phyloP scores from a whole-genome alignment of 1,140 invertebrate species.

The Eubasilissa regina region DNA sequence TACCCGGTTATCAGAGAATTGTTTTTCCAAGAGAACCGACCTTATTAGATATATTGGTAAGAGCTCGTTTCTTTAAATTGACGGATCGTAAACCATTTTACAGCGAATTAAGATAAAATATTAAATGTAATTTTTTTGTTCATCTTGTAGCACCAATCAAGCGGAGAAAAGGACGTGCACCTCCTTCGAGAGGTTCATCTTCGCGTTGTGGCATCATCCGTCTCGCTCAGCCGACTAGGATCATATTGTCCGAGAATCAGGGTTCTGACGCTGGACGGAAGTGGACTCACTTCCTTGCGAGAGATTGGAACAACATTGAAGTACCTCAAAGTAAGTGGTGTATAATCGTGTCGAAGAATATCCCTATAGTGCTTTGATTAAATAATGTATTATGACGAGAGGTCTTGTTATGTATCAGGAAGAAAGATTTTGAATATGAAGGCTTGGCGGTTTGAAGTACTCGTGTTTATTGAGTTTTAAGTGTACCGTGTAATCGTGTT shows the following conservation, averaged over 20 bases:
- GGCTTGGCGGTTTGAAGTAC: too few relatives aligned
- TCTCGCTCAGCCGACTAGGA: slow-evolving; percentile 75
- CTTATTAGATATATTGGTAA: slow-evolving; percentile 74
- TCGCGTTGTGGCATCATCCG: slow-evolving; percentile 75
- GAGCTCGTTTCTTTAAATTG: not conserved
- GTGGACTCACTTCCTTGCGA: slow-evolving; percentile 75
- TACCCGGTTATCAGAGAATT: slow-evolving; percentile 71
- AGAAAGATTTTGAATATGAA: too few relatives aligned
- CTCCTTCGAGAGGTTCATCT: slow-evolving; percentile 74
- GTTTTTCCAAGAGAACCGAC: slow-evolving; percentile 74
- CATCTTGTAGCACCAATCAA: slow-evolving; percentile 70
- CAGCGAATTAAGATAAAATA: too few relatives aligned
- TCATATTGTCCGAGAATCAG: slow-evolving; percentile 75
- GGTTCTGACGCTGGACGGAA: slow-evolving; percentile 77
- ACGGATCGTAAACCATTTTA: not conserved
- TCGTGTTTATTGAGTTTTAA: too few relatives aligned
- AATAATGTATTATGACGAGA: too few relatives aligned
- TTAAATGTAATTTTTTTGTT: not conserved
- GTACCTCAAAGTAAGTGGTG: slow-evolving; percentile 67
- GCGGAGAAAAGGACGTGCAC: slow-evolving; percentile 73
- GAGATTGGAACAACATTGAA: slow-evolving; percentile 79
- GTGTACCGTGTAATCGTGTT: too few relatives aligned
- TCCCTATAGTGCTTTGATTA: too few relatives aligned
- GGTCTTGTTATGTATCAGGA: too few relatives aligned
- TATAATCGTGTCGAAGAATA: too few relatives aligned